A percentile compares a stretch with the other conserved stretches of the same genome.
These are phyloP conservation scores for Oceanodroma leucorhoa DNA, from an alignment of 2,797 vertebrate species.

Conservation along the genomic window DNA sequence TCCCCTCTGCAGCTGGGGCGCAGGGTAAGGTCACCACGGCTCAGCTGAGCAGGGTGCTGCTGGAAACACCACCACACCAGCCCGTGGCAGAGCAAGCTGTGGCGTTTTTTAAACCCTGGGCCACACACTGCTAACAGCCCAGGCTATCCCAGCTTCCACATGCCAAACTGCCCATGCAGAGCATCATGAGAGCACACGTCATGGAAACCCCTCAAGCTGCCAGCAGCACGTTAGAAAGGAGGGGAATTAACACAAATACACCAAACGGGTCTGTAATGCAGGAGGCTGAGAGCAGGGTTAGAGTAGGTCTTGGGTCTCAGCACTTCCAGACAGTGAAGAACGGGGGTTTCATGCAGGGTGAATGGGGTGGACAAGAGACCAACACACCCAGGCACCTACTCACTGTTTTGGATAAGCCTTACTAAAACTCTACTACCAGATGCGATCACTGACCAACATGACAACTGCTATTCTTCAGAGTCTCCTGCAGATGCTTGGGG, in stretches of 20 bases:
- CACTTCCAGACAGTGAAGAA: conserved; percentile 58
- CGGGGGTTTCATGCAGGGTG: conserved; percentile 70
- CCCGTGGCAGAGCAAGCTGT: fast-evolving
- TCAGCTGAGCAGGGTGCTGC: neutral
- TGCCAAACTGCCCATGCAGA: neutral
- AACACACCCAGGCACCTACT: conserved; percentile 55
- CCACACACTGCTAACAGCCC: neutral
- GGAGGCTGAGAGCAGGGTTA: conserved; percentile 28
- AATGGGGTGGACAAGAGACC: conserved; percentile 41
- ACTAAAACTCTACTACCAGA: conserved; percentile 47
- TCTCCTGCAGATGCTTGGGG: conserved; percentile 40
- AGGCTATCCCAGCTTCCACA: neutral
- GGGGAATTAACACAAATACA: conserved; percentile 18
- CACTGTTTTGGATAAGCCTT: conserved; percentile 65
- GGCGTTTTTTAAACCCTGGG: neutral
- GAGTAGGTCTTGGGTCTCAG: conserved; percentile 44
- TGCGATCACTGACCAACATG: conserved; percentile 37
- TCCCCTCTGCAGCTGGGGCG: neutral
- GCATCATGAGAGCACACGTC: neutral
- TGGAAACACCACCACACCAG: neutral
- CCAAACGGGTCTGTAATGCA: conserved; percentile 17
- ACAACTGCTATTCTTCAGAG: conserved; percentile 53
- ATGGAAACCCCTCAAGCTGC: conserved; percentile 22
- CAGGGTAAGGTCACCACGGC: neutral
- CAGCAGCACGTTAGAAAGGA: conserved; percentile 53